Conservation (phyloP, 1,140 invertebrate species). For the Hylaeus volcanicus region DNA sequence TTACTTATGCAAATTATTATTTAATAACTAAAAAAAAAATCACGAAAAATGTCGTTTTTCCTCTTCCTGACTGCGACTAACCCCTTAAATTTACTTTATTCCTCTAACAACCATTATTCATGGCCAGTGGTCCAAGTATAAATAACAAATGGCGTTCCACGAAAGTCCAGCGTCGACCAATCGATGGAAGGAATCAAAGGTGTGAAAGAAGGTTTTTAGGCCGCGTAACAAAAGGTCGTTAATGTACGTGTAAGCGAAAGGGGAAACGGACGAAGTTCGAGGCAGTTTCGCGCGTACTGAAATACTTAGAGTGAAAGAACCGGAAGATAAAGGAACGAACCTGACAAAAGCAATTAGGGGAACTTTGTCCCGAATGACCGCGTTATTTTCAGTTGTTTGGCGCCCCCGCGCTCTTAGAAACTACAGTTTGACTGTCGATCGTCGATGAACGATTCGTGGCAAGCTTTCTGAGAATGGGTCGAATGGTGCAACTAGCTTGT, state of each 20-base stretch:
- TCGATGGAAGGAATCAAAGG: slow-evolving; percentile 10
- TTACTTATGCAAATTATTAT: too few relatives aligned
- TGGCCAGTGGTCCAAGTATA: neutral
- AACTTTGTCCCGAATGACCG: slow-evolving; percentile 35
- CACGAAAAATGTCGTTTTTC: too few relatives aligned
- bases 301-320: slow-evolving; percentile 31
- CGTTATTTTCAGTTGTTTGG: slow-evolving; percentile 2
- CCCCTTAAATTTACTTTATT: too few relatives aligned
- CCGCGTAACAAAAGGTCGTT: slow-evolving; percentile 36
- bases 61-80: too few relatives aligned
- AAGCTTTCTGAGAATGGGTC: neutral
- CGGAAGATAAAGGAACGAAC: slow-evolving; percentile 43
- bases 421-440: slow-evolving; percentile 3
- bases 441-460: neutral
- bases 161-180: slow-evolving; percentile 44
- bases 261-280: slow-evolving; percentile 22
- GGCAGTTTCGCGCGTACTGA: slow-evolving; percentile 18
- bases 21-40: too few relatives aligned
- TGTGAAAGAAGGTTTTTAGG: slow-evolving; percentile 25
- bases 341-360: slow-evolving; percentile 53
- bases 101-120: too few relatives aligned
- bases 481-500: neutral
- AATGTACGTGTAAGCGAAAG: slow-evolving; percentile 35
- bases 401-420: neutral
- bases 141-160: slow-evolving; percentile 48